phyloP scores from a whole-genome alignment of 1,140 invertebrate species.

The Tyrophagus putrescentiae region DNA sequence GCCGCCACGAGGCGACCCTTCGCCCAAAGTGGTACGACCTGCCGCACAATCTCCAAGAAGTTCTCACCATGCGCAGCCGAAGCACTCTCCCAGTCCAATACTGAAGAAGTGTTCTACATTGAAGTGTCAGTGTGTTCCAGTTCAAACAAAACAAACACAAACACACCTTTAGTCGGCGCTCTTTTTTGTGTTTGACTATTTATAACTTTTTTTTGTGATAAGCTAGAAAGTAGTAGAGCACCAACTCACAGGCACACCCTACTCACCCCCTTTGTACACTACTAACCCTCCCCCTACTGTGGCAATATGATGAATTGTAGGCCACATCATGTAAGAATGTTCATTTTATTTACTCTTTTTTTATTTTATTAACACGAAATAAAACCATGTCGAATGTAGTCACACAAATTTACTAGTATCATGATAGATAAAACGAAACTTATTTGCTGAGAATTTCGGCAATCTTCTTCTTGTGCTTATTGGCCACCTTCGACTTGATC shows the following conservation, averaged over 20 bases:
- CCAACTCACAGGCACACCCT: not conserved
- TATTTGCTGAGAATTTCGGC: slow-evolving; percentile 1
- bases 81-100: not conserved
- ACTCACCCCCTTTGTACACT: not conserved
- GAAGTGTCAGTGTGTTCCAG: not conserved
- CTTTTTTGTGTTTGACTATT: slow-evolving; percentile 8
- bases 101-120: not conserved
- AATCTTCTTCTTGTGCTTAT: slow-evolving; percentile 12
- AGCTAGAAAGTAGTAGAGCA: not conserved
- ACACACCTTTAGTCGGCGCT: not conserved
- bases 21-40: not conserved
- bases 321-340: not conserved
- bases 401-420: too few relatives aligned
- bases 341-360: not conserved
- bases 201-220: not conserved
- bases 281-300: not conserved
- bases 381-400: not conserved
- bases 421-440: too few relatives aligned
- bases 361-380: not conserved
- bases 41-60: slow-evolving; percentile 7
- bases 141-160: not conserved
- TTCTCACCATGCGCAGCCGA: not conserved
- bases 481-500: not conserved
- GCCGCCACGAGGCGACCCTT: not conserved
- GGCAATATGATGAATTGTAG: not conserved